Evolutionary conservation across 2,888 invertebrate genomes (phyloP), one percentile per base, ranked within the genome.

Genomic region (Unio delphinus): DNA sequence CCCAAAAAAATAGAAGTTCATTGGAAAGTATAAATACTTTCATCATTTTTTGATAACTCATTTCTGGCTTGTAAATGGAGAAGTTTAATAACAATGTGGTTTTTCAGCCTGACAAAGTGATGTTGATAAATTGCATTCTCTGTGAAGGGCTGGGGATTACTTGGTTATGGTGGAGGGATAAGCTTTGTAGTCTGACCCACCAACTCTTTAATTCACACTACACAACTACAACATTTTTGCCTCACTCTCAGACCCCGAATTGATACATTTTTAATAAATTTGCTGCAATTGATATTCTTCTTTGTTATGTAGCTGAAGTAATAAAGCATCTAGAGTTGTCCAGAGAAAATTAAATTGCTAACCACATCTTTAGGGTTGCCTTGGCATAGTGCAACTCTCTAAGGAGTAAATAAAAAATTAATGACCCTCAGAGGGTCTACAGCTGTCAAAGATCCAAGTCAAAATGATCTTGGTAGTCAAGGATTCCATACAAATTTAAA

Each of bases 261-360:
- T 67, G 64, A 74, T 72, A 67, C 62, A 67, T 67, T 74, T 69
- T 75, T 63, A 75, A 73, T 71, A 68, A 73, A 69, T 73, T 67
- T 60, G 62, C 65, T 55, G 67, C 64, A 67, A 57, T 62, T 59
- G 69, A 69, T 55, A 55, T 30, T 8, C 58, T 69, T 64, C 65
- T 73, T 73, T 70, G 69, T 28, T 69, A 63, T 61, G 65, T 59
- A 73, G 65, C 63, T 64, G 34, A 64, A 64, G 75, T 70, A 76
- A 80, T 76, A 80, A 80, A 80, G 73, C 72, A 71, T 64, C 68
- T 65, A 69, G 67, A 74, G 71, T 72, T 75, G 68, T 74, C 68
- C 62, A 68, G 71, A 71, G 74, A 70, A 75, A 73, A 80, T 78
- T 78, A 81, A 79, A 81, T 81, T 75, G 78, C 78, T 76, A 34